Base-by-base conservation (phyloP, 2,113 vertebrate species). In the Gracilinanus agilis region DNA sequence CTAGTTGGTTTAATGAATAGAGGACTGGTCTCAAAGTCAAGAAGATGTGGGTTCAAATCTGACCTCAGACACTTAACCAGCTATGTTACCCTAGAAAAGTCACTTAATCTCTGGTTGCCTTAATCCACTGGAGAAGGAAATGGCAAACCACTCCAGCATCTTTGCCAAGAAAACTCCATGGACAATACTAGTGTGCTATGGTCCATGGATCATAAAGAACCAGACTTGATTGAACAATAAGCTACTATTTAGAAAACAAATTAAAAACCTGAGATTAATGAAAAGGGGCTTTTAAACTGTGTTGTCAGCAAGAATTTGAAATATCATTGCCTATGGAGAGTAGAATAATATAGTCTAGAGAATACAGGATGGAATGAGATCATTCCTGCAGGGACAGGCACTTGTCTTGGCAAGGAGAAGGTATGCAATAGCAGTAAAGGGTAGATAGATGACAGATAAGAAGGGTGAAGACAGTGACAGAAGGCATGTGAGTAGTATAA, bases 11-110 rank as follows among this genome's bases (percentile, higher is more conserved):
- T 34, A 75, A 13, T n/a, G 61, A 8, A 67, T 13, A 67, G 13
- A 11, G 13, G 1, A 1, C 61, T n/a, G 13, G 12, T 0, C 16
- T 3, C n/a, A 4, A 3, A n/a, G 12, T 75, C 34, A n/a, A 16
- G 61, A n/a, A 75, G 13, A 75, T 29, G 2, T 58, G 13, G n/a
- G 61, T 75, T 75, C 61, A 75, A n/a, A n/a, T 34, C 58, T 75
- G 34, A 4, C 7, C 6, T 75, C 16, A 75, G 61, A n/a, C 61
- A 75, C 61, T 49, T 40, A n/a, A n/a, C n/a, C n/a, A 83, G 67
- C 27, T 34, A 3, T 21, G n/a, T n/a, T 16, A 40, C 5, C n/a
- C 34, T n/a, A 16, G 67, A 19, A 16, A 83, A 83, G 16, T 40
- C 34, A 75, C 56, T 75, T 75, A 75, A 75, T 34, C 13, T 19